Conservation (phyloP, 2,888 invertebrate species). For the Leistus spinibarbis region DNA sequence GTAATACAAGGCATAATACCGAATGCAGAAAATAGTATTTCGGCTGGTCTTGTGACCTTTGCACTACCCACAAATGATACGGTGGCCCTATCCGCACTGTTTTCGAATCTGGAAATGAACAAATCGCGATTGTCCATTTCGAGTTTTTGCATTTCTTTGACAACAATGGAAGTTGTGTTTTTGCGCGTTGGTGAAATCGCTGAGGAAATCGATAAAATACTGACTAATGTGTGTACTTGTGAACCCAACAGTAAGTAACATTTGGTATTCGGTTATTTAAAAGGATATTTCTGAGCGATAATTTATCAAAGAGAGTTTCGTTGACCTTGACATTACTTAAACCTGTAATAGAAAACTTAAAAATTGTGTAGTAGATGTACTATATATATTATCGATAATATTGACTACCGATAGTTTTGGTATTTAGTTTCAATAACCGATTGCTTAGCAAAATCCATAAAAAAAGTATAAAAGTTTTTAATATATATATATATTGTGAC, state of each 20-base stretch:
- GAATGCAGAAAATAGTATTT: constrained; percentile 55
- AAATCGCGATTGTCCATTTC: too few relatives aligned
- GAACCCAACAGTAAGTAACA: background rate
- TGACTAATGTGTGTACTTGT: background rate
- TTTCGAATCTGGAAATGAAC: constrained; percentile 66
- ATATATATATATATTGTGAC: too few relatives aligned
- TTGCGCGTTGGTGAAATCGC: constrained; percentile 65
- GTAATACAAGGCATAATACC: constrained; percentile 55
- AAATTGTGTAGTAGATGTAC: too few relatives aligned
- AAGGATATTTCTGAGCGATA: too few relatives aligned
- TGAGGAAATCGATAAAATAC: constrained; percentile 32
- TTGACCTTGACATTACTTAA: too few relatives aligned
- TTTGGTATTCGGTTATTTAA: background rate
- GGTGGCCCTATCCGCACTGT: constrained; percentile 64
- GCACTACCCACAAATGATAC: constrained; percentile 64
- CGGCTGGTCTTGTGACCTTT: constrained; percentile 59
- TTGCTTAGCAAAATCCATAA: too few relatives aligned
- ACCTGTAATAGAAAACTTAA: too few relatives aligned
- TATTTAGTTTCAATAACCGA: too few relatives aligned
- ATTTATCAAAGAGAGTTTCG: too few relatives aligned
- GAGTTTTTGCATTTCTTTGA: constrained; percentile 83
- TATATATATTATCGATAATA: too few relatives aligned
- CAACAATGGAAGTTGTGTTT: constrained; percentile 93
- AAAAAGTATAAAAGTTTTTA: too few relatives aligned
- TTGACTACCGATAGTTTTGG: too few relatives aligned